Evolutionary conservation across 2,113 vertebrate genomes (phyloP).

Genomic region (Rallus limicola): DNA sequence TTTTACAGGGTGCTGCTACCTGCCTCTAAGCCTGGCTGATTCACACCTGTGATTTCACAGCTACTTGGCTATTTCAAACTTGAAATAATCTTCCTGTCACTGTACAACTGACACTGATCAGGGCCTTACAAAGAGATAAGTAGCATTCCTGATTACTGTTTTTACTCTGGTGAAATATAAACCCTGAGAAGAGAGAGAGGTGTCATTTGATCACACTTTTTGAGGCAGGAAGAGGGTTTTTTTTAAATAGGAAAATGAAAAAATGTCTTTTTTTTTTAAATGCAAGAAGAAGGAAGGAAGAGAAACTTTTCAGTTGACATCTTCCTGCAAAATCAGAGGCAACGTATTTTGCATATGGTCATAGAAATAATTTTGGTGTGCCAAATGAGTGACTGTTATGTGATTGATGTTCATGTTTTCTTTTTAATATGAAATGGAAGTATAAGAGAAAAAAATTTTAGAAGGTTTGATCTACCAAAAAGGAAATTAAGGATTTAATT

Average conservation of each 20-base stretch:
- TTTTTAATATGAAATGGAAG: not conserved
- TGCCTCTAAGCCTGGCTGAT: not conserved
- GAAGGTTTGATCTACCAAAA: not conserved
- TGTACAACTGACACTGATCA: not conserved
- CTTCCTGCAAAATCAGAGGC: not conserved
- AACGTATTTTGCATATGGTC: not conserved
- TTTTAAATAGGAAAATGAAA: not conserved
- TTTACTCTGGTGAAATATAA: not conserved
- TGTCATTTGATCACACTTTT: not conserved
- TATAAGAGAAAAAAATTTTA: not conserved
- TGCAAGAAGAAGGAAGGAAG: not conserved
- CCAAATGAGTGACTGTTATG: not conserved
- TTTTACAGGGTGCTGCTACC: not conserved
- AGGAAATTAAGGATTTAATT: not conserved
- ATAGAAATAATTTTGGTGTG: not conserved
- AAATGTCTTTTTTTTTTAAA: not conserved
- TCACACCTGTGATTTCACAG: not conserved
- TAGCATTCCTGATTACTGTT: not conserved
- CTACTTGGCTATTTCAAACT: not conserved
- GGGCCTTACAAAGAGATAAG: not conserved
- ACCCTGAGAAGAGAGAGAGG: not conserved
- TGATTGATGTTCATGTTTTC: not conserved
- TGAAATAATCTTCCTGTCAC: not conserved
- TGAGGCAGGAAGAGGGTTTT: not conserved
- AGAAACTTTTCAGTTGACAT: not conserved